Conservation (phyloP, 2,888 invertebrate genomes). For the Lampropteryx suffumata region DNA sequence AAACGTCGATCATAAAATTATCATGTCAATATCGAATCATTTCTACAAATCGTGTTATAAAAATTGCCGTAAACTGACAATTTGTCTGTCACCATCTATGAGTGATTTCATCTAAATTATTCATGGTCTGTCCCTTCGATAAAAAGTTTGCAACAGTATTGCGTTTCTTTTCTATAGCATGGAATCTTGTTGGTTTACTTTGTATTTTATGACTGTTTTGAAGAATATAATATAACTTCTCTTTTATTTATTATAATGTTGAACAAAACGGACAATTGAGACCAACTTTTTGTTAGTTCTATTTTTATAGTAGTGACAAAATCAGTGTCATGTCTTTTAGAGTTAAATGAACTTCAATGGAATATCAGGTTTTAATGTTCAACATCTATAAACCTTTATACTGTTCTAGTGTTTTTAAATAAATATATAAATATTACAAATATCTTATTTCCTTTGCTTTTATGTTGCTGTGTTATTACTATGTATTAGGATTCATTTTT, state of each 20-base stretch:
- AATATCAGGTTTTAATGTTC: too few species aligned
- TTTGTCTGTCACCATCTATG: constrained; percentile 38
- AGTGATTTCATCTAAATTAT: constrained; percentile 39
- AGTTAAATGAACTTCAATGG: too few species aligned
- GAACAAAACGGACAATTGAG: too few species aligned
- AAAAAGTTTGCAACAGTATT: constrained; percentile 34
- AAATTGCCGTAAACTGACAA: constrained; percentile 20
- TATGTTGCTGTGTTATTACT: background rate
- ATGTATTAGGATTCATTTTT: constrained; percentile 1
- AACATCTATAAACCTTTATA: too few species aligned
- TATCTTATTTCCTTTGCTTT: too few species aligned
- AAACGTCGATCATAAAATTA: constrained; percentile 18
- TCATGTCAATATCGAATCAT: constrained; percentile 25
- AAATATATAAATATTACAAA: too few species aligned
- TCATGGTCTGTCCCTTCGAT: constrained; percentile 41
- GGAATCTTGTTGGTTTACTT: background rate
- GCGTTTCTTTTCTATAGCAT: background rate
- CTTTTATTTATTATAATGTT: too few species aligned
- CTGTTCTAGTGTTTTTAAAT: too few species aligned
- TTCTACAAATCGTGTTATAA: constrained; percentile 23
- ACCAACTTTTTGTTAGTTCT: too few species aligned
- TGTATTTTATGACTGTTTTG: background rate
- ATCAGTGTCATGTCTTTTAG: too few species aligned
- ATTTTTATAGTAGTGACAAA: too few species aligned
- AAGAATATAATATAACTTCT: background rate